Evolutionary conservation across 2,797 vertebrate species (phyloP), one percentile per base, ranked within the genome.

Genomic region (Sylvilagus floridanus): DNA sequence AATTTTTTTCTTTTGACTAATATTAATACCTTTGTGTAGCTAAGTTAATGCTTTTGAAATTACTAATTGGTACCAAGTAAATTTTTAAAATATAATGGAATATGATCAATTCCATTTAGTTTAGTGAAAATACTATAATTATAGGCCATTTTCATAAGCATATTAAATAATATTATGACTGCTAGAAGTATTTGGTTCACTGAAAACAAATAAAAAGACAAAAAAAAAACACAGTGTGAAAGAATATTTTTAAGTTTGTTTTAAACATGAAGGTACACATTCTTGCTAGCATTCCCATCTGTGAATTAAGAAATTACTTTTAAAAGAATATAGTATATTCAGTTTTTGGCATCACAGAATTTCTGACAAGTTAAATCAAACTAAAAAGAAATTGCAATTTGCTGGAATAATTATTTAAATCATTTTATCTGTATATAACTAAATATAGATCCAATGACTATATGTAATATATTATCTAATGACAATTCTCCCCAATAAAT

Each of bases 151-250:
- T 91, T 42, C 11, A 37, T 63, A 84, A 83, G 50, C 35, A 75
- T 10, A 91, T 85, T 85, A 91, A 63, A 63, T 81, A 95, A 62
- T 37, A 60, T 24, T 72, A 72, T 47, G 35, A 86, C 28, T 52
- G 12, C 42, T 76, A 37, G 21, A 92, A 72, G 28, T 86, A 63
- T 42, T 76, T 88, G 17, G 24, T 68, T 95, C 66, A 90, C 1
- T 93, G 81, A 88, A 71, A 88, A 93, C 63, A 96, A 83, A 91
- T 37, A 92, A 84, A 86, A 60, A 87, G 68, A 96, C 57, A 72
- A 83, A 96, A 57, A 57, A 16, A 16, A 57, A 57, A 91, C 32
- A 94, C 89, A 91, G 2, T 79, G 30, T 60, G 72, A 95, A 94
- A 90, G 57, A 69, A 30, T 69, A 88, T 69, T 63, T 52, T 79